Evolutionary conservation across 2,113 vertebrate genomes (phyloP).

Genomic region (Solea senegalensis): DNA sequence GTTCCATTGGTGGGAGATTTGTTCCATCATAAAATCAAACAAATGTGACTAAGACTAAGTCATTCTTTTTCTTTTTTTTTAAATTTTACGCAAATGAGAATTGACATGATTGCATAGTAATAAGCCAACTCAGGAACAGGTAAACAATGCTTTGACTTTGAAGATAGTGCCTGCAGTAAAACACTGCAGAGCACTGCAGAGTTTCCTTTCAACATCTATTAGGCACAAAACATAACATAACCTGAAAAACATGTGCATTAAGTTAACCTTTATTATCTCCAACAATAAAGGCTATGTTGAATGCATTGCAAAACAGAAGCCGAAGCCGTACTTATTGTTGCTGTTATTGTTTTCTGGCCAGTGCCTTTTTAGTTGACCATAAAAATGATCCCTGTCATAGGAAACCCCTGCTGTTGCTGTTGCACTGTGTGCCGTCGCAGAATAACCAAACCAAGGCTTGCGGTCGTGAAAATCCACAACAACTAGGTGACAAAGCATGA

Average conservation of each 20-base stretch:
- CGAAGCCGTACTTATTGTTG: background rate
- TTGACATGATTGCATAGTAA: constrained; percentile 61
- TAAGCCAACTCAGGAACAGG: constrained; percentile 33
- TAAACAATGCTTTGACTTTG: constrained; percentile 57
- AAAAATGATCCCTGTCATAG: background rate
- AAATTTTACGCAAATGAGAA: constrained; percentile 41
- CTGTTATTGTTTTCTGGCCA: background rate
- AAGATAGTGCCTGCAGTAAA: constrained; percentile 30
- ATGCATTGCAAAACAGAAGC: too few relatives aligned
- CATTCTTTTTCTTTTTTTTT: constrained; percentile 10
- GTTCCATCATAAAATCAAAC: constrained; percentile 11
- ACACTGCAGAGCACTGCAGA: background rate
- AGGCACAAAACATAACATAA: constrained; percentile 20
- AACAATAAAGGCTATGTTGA: constrained; percentile 37
- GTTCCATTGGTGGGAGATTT: background rate
- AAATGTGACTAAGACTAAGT: background rate
- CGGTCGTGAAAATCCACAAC: too few relatives aligned
- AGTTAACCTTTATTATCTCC: constrained; percentile 36
- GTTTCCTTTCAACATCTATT: constrained; percentile 46
- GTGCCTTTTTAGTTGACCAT: background rate
- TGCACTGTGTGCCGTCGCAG: background rate
- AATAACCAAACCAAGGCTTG: background rate
- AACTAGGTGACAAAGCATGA: too few relatives aligned
- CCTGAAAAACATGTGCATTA: constrained; percentile 26
- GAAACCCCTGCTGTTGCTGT: background rate